Base-by-base conservation (phyloP, 2,797 vertebrate genomes). In the Falco cherrug region DNA sequence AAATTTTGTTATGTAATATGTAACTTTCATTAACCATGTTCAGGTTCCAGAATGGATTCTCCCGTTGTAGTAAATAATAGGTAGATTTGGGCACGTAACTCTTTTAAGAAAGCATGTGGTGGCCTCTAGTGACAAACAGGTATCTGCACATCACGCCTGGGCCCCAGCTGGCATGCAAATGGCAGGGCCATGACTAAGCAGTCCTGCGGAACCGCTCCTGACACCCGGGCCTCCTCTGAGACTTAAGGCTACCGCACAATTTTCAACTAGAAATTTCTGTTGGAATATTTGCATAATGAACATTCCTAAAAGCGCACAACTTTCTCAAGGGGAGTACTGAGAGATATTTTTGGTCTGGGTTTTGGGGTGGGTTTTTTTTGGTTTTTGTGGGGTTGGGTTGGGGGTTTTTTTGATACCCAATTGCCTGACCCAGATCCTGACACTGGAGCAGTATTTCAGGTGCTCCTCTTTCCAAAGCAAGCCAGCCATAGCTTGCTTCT, bases 51-150 rank as follows among this genome's bases (percentile, higher is more conserved):
- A 76, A 19, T 0, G 51, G 78, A 19, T 47, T n/a, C 31, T 45
- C 29, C 37, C 4, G 10, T 2, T 9, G 47, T 0, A 33, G 57
- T 48, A 28, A 56, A 35, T 1, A 13, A 7, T 1, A 12, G 1
- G 5, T 4, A 5, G 18, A 5, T 12, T 11, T 4, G 29, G 10
- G 11, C 48, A 6, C 1, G 3, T 11, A 39, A 8, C 71, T 78
- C 74, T 6, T 18, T 60, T 51, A 10, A 8, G 82, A 71, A 89
- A 96, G 93, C 11, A 15, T 26, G 51, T 82, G 96, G 95, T 86
- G 96, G 95, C 96, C 96, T 82, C 95, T 97, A 97, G 93, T 87
- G 96, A 88, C 93, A 85, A 35, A 3, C 63, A 9, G 28, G 61
- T 0, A 54, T 47, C 91, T 26, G 11, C 60, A 43, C 91, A 77